Conservation (phyloP, 2,113 vertebrate species). For the Corydoras sp. region DNA sequence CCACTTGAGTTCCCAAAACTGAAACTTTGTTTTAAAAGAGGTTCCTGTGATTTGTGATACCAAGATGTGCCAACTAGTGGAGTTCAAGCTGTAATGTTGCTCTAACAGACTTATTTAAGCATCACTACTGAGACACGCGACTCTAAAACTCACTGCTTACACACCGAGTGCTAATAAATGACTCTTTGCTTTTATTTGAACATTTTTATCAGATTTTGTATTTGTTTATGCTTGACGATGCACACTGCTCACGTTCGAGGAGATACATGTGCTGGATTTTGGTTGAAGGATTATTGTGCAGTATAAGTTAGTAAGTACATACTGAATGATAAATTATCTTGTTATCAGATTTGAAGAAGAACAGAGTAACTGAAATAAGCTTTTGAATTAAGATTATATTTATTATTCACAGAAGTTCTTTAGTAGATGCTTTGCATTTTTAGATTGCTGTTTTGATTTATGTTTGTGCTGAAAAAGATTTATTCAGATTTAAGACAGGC, state of each 20-base stretch:
- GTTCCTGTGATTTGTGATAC: slow-evolving; percentile 33
- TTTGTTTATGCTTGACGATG: background rate
- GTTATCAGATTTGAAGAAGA: background rate
- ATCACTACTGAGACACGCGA: slow-evolving; percentile 13
- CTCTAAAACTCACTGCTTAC: slow-evolving; percentile 4
- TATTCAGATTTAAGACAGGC: background rate
- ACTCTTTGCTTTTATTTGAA: slow-evolving; percentile 1
- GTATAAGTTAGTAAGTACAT: slow-evolving; percentile 7
- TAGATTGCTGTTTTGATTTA: background rate
- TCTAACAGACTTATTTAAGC: slow-evolving; percentile 6
- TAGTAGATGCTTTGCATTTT: no score
- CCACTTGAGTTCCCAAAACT: slow-evolving; percentile 9
- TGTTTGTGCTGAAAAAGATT: slow-evolving; percentile 4
- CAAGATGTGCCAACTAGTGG: slow-evolving; percentile 35
- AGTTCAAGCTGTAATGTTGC: slow-evolving; percentile 19
- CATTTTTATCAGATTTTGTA: slow-evolving; percentile 28
- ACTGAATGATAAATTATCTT: background rate
- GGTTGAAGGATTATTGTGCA: slow-evolving; percentile 17
- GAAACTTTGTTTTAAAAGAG: background rate
- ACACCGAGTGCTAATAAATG: slow-evolving; percentile 9
- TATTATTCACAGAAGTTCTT: no score
- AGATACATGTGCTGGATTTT: slow-evolving; percentile 3
- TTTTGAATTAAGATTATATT: no score
- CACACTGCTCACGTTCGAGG: no score
- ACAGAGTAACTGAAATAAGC: background rate